Evolutionary conservation across 2,113 vertebrate genomes (phyloP).

Genomic region (Entelurus aequoreus): DNA sequence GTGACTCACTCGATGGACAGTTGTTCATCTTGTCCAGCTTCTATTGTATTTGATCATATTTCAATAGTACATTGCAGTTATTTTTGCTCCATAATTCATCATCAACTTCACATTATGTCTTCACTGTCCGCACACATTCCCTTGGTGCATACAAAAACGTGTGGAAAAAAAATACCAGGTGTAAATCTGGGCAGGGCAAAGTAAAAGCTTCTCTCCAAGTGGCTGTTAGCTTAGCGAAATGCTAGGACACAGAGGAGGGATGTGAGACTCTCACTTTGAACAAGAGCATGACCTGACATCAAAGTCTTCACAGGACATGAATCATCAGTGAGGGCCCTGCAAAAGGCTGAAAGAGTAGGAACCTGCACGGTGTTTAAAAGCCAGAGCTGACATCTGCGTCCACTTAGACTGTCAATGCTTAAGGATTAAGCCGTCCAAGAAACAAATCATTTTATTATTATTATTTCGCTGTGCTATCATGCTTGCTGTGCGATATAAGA

Average conservation of each 20-base stretch:
- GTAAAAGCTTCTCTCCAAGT: slow-evolving; percentile 55
- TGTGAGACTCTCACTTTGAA: slow-evolving; percentile 37
- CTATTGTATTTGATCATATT: background rate
- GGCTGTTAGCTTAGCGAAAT: slow-evolving; percentile 59
- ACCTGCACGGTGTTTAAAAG: slow-evolving; percentile 37
- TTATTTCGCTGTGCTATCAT: background rate
- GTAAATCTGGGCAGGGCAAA: slow-evolving; percentile 52
- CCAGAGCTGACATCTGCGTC: slow-evolving; percentile 34
- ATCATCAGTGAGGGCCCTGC: slow-evolving; percentile 40
- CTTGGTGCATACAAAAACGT: slow-evolving; percentile 25
- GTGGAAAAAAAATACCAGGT: slow-evolving; percentile 17
- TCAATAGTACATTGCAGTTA: background rate
- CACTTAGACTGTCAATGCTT: slow-evolving; percentile 20
- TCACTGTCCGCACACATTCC: slow-evolving; percentile 10
- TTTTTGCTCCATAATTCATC: slow-evolving; percentile 7
- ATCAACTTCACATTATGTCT: slow-evolving; percentile 12
- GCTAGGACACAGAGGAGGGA: slow-evolving; percentile 58
- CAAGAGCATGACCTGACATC: slow-evolving; percentile 55
- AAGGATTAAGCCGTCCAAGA: background rate
- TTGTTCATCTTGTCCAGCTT: too few relatives aligned
- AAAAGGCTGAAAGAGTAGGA: slow-evolving; percentile 27
- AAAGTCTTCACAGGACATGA: slow-evolving; percentile 53
- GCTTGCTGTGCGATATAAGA: background rate
- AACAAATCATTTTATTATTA: background rate
- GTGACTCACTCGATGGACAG: too few relatives aligned